Conservation (phyloP, 2,888 invertebrate genomes). For the Volucella bombylans region DNA sequence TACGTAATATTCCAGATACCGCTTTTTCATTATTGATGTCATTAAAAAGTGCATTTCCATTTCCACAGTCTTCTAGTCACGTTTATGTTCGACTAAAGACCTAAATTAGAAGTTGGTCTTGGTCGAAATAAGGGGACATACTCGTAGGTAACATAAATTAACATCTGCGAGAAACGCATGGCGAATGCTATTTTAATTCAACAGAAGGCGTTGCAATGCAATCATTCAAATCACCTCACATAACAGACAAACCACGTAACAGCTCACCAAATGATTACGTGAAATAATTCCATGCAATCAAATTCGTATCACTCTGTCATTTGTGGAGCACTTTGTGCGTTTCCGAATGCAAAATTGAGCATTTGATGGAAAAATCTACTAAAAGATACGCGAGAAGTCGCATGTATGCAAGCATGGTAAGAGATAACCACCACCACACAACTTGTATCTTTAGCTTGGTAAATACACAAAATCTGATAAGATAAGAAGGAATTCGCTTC, state of each 20-base stretch:
- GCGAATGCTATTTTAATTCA: constrained; percentile 29
- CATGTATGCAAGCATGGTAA: too few relatives aligned
- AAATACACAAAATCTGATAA: constrained; percentile 61
- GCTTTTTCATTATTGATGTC: constrained; percentile 50
- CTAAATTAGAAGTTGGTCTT: constrained; percentile 29
- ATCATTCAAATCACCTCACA: constrained; percentile 16
- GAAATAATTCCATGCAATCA: constrained; percentile 64
- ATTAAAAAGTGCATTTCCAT: constrained; percentile 45
- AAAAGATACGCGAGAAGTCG: constrained; percentile 14
- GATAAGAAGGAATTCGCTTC: constrained; percentile 43
- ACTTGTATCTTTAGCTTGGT: constrained; percentile 25
- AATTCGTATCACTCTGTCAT: constrained; percentile 44
- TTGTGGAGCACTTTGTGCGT: constrained; percentile 12
- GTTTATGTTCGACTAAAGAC: constrained; percentile 29
- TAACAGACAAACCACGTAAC: neutral
- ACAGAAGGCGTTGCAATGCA: constrained; percentile 56
- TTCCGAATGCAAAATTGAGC: constrained; percentile 38
- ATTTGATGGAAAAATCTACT: neutral
- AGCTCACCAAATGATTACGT: constrained; percentile 45
- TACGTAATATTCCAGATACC: neutral
- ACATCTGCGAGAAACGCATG: constrained; percentile 18
- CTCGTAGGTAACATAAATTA: constrained; percentile 41
- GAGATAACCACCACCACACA: constrained; percentile 1
- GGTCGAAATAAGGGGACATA: constrained; percentile 25
- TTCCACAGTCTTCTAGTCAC: constrained; percentile 49